Percentiles rank a stretch among this genome's conserved stretches.
Conservation (phyloP, 2,888 invertebrate species). For the Chaetogeoica ovagalla region DNA sequence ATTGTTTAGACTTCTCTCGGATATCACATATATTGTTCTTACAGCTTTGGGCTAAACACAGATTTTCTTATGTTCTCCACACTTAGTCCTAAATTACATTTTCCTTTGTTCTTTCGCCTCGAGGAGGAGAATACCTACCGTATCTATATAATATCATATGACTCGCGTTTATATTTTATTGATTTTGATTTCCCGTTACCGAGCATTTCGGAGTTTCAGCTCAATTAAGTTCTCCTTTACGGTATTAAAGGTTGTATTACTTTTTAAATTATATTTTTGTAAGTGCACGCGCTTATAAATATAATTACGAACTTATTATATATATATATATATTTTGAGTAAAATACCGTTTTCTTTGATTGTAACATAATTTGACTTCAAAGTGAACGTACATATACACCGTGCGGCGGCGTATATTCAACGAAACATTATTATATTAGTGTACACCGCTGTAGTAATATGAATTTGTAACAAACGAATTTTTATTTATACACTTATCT, state of each 20-base stretch:
- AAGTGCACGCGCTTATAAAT: too few relatives aligned
- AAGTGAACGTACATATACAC: too few relatives aligned
- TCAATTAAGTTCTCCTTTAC: conserved; percentile 8
- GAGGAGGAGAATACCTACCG: neutral
- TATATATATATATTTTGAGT: too few relatives aligned
- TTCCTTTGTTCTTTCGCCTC: conserved; percentile 25
- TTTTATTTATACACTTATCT: too few relatives aligned
- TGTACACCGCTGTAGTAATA: too few relatives aligned
- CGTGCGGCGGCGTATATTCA: too few relatives aligned
- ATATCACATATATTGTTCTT: conserved; percentile 26
- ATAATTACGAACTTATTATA: too few relatives aligned
- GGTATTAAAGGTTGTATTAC: neutral
- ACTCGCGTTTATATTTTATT: neutral
- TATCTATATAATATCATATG: neutral
- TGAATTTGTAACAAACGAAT: too few relatives aligned
- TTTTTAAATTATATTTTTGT: neutral
- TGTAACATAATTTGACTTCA: too few relatives aligned
- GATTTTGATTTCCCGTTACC: conserved; percentile 52
- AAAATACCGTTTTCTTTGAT: too few relatives aligned
- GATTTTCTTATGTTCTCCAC: neutral
- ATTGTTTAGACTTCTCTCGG: conserved; percentile 19
- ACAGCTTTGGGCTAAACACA: conserved; percentile 15
- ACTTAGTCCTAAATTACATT: conserved; percentile 31
- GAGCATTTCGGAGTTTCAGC: neutral
- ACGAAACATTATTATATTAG: too few relatives aligned